Evolutionary conservation across 2,888 invertebrate genomes (phyloP).

Genomic region (Gasteruption jaculator): DNA sequence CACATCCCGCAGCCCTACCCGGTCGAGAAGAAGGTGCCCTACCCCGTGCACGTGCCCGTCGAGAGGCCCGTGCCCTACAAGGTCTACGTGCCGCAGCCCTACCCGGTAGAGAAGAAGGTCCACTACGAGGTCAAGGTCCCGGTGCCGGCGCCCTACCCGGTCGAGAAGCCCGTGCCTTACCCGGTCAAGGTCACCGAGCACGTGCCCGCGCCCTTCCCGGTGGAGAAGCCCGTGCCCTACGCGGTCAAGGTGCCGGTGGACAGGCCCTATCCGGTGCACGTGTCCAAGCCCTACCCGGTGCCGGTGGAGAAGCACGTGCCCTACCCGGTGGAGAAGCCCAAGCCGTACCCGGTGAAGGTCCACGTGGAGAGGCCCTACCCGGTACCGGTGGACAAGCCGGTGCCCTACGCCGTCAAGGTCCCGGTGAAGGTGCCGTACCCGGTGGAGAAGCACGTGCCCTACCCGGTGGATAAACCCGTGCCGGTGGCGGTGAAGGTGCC

Average conservation of each 20-base stretch:
- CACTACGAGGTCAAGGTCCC: constrained; percentile 45
- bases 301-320: constrained; percentile 59
- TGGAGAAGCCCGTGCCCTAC: constrained; percentile 68
- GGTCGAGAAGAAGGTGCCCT: constrained; percentile 48
- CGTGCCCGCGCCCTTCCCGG: constrained; percentile 70
- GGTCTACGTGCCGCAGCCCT: constrained; percentile 48
- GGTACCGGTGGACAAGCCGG: constrained; percentile 73
- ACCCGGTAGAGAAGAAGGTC: constrained; percentile 47
- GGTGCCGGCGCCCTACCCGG: constrained; percentile 45
- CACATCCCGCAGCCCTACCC: constrained; percentile 49
- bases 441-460: constrained; percentile 42
- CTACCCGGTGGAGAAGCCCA: constrained; percentile 56
- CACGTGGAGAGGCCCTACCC: constrained; percentile 62
- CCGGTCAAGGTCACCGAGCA: constrained; percentile 70
- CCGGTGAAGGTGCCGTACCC: constrained; percentile 42
- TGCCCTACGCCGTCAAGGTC: constrained; percentile 67
- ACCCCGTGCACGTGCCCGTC: constrained; percentile 47
- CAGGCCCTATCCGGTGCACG: constrained; percentile 64
- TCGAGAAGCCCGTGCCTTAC: constrained; percentile 63
- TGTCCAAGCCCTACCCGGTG: constrained; percentile 63
- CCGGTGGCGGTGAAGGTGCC: constrained; percentile 60
- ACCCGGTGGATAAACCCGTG: constrained; percentile 57
- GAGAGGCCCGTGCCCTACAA: constrained; percentile 49
- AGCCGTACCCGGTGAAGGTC: constrained; percentile 44
- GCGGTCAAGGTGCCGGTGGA: constrained; percentile 69